These are phyloP conservation scores for Anthophora plumipes DNA, from an alignment of 2,888 invertebrate genomes.

Conservation along the genomic window DNA sequence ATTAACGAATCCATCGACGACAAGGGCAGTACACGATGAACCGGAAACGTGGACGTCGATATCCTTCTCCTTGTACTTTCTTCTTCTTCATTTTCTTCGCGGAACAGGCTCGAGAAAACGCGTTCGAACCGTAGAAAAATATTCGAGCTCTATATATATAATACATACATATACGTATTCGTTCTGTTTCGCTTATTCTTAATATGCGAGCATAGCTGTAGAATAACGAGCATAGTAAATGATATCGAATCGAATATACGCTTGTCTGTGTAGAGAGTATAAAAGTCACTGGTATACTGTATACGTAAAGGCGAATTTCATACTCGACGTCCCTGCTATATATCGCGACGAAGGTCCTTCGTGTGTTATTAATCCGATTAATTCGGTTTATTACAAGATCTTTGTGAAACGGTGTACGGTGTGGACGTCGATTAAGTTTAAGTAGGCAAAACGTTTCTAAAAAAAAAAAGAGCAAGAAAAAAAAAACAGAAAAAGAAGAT, in stretches of 20 bases:
- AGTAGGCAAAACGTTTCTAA: conserved; percentile 11
- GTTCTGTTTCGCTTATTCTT: conserved; percentile 12
- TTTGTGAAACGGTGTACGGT: not conserved
- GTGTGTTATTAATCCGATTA: conserved; percentile 9
- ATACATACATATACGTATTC: no score
- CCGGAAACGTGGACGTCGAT: not conserved
- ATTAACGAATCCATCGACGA: conserved; percentile 49
- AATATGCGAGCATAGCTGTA: conserved; percentile 25
- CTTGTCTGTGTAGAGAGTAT: conserved; percentile 47
- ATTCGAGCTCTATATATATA: not conserved
- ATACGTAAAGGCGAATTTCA: conserved; percentile 31
- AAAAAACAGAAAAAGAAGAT: no score
- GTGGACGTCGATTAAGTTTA: conserved; percentile 33
- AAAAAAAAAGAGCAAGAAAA: no score
- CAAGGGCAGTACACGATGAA: not conserved
- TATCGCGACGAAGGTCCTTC: not conserved
- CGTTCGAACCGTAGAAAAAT: not conserved
- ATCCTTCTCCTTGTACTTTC: not conserved
- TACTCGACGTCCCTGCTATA: not conserved
- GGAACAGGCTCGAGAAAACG: not conserved
- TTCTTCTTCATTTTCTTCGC: not conserved
- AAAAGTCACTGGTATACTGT: conserved; percentile 41
- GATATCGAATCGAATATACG: conserved; percentile 53
- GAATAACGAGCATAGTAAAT: conserved; percentile 36
- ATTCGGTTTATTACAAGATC: not conserved